Base-by-base conservation (phyloP, 2,113 vertebrate genomes). In the Nothobranchius kuhntae region DNA sequence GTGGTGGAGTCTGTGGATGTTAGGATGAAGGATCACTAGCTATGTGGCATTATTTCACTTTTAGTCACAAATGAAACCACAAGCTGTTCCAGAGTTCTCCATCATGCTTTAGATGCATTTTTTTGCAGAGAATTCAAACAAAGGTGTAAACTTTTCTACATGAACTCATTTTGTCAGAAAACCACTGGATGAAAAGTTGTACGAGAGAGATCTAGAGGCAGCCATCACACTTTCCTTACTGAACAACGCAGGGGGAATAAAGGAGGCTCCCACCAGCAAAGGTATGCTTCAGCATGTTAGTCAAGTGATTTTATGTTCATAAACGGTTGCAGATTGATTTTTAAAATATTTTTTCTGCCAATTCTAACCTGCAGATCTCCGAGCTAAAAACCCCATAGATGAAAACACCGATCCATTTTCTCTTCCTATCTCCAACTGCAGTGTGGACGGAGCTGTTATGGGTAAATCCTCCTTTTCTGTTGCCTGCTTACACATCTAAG, bases 191-290 rank as follows among this genome's bases (percentile, higher is more conserved):
- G 93, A 95, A 60, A 96, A 91, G 84, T 63, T 95, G 54, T 90
- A 89, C 81, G 88, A 92, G 15, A 91, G 95, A 89, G 93, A 95
- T 85, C 81, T 98, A 45, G 94, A 98, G 83, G 92, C 95, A 9
- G 96, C 97, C 35, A 90, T 99, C 38, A 91, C 93, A 0, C 87
- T 98, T 7, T 98, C 96, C 0, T 38, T 91, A 62, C 55, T 86
- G 52, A 81, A 88, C 45, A 42, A 70, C 5, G 3, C 60, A 24
- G 68, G 63, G 9, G 63, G 14, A 9, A 14, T 17, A 24, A 61
- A 51, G 7, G 57, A 76, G 21, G 12, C 24, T 59, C 21, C 61
- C 8, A 15, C 21, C 15, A 45, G 53, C 35, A 73, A 70, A 83
- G 81, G 89, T 91, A 40, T 17, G 65, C 6, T 38, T n/a, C 47